A percentile compares a stretch with the other conserved stretches of the same genome.
Evolutionary conservation across 2,888 invertebrate genomes (phyloP).

Genomic region (Tethea ocularis): DNA sequence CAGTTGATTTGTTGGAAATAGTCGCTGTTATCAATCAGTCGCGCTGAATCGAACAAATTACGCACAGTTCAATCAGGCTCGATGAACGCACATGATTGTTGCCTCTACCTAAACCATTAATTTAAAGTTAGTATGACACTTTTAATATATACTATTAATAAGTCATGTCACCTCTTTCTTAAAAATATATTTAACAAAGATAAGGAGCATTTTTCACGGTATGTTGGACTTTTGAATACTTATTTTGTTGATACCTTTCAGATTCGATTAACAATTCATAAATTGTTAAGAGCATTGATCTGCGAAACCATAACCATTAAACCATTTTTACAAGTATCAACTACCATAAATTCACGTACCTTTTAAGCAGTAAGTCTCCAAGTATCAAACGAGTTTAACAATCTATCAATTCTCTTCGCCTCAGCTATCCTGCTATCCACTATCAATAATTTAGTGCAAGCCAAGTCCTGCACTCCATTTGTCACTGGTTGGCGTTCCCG

Average conservation of each 20-base stretch:
- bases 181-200: too few species aligned
- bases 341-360: background rate
- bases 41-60: background rate
- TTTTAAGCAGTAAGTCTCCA: background rate
- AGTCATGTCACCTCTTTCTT: too few species aligned
- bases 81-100: background rate
- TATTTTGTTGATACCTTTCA: too few species aligned
- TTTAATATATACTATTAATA: too few species aligned
- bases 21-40: background rate
- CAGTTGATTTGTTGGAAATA: background rate
- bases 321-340: background rate
- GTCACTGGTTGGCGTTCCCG: constrained; percentile 22
- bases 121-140: background rate
- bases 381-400: background rate
- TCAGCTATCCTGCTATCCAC: background rate
- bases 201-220: too few species aligned
- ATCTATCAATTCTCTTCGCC: constrained; percentile 1
- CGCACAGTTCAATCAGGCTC: background rate
- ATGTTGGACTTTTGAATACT: too few species aligned
- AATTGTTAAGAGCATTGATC: too few species aligned
- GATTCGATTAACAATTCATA: too few species aligned
- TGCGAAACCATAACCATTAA: too few species aligned
- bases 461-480: constrained; percentile 25
- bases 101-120: background rate
- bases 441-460: background rate